These are phyloP conservation scores for Megaleporinus macrocephalus DNA, from an alignment of 2,113 vertebrate species.

Conservation along the genomic window DNA sequence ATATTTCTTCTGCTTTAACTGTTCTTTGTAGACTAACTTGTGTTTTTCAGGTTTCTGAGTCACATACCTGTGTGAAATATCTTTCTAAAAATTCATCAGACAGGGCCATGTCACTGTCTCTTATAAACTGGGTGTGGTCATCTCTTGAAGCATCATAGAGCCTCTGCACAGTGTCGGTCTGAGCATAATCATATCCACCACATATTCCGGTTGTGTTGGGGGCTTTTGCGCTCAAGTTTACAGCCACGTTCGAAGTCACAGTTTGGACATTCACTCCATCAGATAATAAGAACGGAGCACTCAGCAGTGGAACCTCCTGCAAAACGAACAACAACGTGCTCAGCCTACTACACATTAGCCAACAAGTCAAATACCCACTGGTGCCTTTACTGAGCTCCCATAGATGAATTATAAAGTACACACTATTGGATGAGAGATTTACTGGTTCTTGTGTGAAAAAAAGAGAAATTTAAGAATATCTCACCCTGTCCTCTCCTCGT, in stretches of 20 bases:
- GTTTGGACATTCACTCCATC: neutral
- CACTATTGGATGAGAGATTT: too few relatives aligned
- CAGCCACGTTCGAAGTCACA: neutral
- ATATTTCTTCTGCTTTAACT: too few relatives aligned
- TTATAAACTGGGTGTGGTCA: too few relatives aligned
- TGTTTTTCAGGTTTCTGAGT: neutral
- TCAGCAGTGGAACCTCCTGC: slow-evolving; percentile 31
- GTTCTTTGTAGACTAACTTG: too few relatives aligned
- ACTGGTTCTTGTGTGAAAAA: too few relatives aligned
- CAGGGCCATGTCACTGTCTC: neutral
- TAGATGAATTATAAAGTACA: neutral
- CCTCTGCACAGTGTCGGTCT: neutral
- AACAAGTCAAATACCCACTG: neutral
- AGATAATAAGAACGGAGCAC: neutral
- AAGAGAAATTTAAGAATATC: slow-evolving; percentile 32
- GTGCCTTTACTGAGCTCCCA: neutral
- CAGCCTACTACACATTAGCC: neutral
- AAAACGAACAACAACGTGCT: neutral
- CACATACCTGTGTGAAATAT: slow-evolving; percentile 43
- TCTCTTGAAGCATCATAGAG: neutral
- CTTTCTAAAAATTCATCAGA: slow-evolving; percentile 5
- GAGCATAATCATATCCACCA: neutral
- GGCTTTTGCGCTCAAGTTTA: neutral
- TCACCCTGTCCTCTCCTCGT: slow-evolving; percentile 77
- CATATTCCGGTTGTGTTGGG: neutral